phyloP scores from a whole-genome alignment of 2,797 vertebrate species.

The Parambassis ranga region DNA sequence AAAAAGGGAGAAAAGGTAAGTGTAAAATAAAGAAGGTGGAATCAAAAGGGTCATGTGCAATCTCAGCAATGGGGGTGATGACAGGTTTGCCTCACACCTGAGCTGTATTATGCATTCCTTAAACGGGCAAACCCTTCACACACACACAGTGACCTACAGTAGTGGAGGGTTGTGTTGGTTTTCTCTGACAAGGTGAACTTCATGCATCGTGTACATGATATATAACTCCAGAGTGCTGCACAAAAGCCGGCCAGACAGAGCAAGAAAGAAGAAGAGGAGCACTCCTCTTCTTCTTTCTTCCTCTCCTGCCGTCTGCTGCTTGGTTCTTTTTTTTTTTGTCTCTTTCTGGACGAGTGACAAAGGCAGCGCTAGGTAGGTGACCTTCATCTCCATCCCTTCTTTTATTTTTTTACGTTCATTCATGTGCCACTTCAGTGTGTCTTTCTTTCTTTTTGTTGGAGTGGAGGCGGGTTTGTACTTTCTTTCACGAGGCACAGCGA shows the following conservation, averaged over 20 bases:
- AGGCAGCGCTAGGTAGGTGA: constrained; percentile 43
- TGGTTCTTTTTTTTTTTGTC: constrained; percentile 25
- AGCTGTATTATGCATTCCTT: constrained; percentile 71
- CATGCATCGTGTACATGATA: constrained; percentile 78
- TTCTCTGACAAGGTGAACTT: constrained; percentile 81
- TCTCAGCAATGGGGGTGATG: constrained; percentile 62
- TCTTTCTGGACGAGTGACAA: constrained; percentile 51
- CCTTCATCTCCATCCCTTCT: constrained; percentile 45
- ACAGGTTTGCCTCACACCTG: constrained; percentile 69
- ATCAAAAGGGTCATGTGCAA: constrained; percentile 65
- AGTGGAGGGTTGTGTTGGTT: constrained; percentile 61
- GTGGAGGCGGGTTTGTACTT: neutral
- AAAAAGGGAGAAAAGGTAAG: constrained; percentile 36
- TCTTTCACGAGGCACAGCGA: neutral
- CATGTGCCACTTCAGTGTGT: constrained; percentile 27
- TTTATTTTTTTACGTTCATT: constrained; percentile 42
- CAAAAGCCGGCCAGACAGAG: constrained; percentile 57
- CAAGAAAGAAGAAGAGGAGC: constrained; percentile 20
- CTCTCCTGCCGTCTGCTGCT: constrained; percentile 25
- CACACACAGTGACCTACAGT: constrained; percentile 31
- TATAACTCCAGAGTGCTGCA: constrained; percentile 66
- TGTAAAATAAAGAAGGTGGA: constrained; percentile 63
- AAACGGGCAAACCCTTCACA: constrained; percentile 28
- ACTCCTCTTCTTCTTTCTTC: constrained; percentile 35
- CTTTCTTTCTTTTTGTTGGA: neutral